Percentiles rank a stretch among this genome's conserved stretches.
Conservation (phyloP, 2,888 invertebrate genomes). For the Polydrusus pterygomalis region DNA sequence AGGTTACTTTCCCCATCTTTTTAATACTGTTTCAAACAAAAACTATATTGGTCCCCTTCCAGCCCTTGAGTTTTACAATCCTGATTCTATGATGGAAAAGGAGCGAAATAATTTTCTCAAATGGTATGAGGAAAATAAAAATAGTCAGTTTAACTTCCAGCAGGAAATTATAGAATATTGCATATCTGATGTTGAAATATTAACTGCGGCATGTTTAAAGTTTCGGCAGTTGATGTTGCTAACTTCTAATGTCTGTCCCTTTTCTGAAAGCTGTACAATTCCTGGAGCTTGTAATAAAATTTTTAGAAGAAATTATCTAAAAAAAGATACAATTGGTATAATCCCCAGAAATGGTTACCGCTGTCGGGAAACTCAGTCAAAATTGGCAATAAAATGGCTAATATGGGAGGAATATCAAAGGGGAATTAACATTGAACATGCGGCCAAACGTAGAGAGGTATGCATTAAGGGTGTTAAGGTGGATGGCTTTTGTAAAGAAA, state of each 20-base stretch:
- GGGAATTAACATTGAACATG: too few relatives aligned
- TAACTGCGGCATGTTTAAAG: slow-evolving; percentile 60
- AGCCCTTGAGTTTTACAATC: slow-evolving; percentile 38
- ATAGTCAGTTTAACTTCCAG: slow-evolving; percentile 59
- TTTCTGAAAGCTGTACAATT: slow-evolving; percentile 60
- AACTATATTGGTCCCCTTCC: slow-evolving; percentile 52
- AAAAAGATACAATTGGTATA: slow-evolving; percentile 60
- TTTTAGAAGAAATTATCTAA: slow-evolving; percentile 60
- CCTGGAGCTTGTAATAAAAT: slow-evolving; percentile 60
- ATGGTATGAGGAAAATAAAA: slow-evolving; percentile 46
- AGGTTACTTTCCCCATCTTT: slow-evolving; percentile 60
- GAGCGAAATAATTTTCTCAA: slow-evolving; percentile 38
- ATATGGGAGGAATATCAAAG: slow-evolving; percentile 51
- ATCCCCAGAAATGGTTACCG: slow-evolving; percentile 62
- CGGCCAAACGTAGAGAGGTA: slow-evolving; percentile 53
- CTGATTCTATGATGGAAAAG: slow-evolving; percentile 39
- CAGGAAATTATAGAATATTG: slow-evolving; percentile 61
- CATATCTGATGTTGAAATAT: slow-evolving; percentile 60
- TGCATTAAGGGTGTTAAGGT: slow-evolving; percentile 48
- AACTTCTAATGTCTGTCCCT: slow-evolving; percentile 57
- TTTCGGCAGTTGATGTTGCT: slow-evolving; percentile 59
- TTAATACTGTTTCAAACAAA: slow-evolving; percentile 50
- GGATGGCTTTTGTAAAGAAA: slow-evolving; percentile 49
- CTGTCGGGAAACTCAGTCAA: slow-evolving; percentile 40
- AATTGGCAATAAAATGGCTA: slow-evolving; percentile 50